Conservation (phyloP, 2,113 vertebrate species). For the Herpetotheres cachinnans region DNA sequence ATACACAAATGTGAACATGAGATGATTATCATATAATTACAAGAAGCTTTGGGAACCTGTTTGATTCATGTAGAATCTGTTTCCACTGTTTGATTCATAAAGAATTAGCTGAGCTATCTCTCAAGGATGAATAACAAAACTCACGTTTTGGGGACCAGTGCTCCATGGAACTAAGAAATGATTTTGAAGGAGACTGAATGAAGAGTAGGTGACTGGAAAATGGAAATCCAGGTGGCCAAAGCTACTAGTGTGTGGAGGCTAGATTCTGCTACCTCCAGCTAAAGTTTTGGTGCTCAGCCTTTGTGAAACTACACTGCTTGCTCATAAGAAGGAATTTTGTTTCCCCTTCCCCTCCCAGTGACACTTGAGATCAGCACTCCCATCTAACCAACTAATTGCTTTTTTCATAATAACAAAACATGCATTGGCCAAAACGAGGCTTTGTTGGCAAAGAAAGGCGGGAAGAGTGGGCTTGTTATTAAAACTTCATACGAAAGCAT, state of each 20-base stretch:
- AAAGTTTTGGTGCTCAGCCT: not conserved
- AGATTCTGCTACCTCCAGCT: not conserved
- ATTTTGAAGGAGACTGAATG: not conserved
- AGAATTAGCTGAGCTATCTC: not conserved
- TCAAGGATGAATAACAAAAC: not conserved
- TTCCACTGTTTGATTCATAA: not conserved
- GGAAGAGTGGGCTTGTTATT: conserved; percentile 1
- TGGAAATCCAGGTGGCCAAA: not conserved
- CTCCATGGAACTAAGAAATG: not conserved
- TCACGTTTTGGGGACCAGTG: not conserved
- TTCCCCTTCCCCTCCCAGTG: not conserved
- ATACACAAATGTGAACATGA: not conserved
- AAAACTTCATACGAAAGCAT: not conserved
- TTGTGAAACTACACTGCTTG: not conserved
- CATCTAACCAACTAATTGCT: conserved; percentile 60
- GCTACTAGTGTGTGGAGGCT: not conserved
- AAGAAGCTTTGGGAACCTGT: not conserved
- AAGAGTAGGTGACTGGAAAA: not conserved
- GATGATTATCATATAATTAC: not conserved
- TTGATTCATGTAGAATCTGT: not conserved
- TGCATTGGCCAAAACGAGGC: not conserved
- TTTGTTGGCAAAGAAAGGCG: not conserved
- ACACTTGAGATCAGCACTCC: conserved; percentile 43
- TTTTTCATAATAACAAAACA: conserved; percentile 35
- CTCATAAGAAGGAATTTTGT: conserved; percentile 7